phyloP scores from a whole-genome alignment of 2,113 vertebrate genomes.

The Chitala chitala region DNA sequence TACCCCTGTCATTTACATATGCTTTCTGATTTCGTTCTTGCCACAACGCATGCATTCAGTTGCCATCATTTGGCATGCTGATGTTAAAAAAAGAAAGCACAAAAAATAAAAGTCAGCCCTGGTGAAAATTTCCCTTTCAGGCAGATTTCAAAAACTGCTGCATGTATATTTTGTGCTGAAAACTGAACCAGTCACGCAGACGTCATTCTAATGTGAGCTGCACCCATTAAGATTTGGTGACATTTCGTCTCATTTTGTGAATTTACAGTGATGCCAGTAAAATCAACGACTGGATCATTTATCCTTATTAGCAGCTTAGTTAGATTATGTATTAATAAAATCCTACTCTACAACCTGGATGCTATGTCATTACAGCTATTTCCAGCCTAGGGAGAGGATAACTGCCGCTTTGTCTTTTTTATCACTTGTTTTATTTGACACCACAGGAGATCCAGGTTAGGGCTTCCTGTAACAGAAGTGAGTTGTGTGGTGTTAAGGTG shows the following conservation, averaged over 20 bases:
- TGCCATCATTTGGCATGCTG: neutral
- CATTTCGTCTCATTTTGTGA: too few relatives aligned
- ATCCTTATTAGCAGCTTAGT: too few relatives aligned
- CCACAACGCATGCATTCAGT: neutral
- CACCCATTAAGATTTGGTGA: neutral
- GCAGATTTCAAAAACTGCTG: too few relatives aligned
- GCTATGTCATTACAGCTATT: constrained; percentile 38
- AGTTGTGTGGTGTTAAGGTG: too few relatives aligned
- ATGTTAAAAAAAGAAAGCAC: too few relatives aligned
- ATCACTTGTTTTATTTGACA: constrained; percentile 52
- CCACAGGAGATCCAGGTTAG: constrained; percentile 62
- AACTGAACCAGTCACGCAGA: neutral
- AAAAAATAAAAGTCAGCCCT: too few relatives aligned
- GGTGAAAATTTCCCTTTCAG: too few relatives aligned
- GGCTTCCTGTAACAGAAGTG: constrained; percentile 60
- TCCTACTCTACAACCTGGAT: constrained; percentile 31
- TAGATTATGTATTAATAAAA: constrained; percentile 18
- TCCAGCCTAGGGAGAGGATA: neutral
- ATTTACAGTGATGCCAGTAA: too few relatives aligned
- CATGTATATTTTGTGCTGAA: constrained; percentile 6
- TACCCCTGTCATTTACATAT: constrained; percentile 16
- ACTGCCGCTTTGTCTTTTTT: too few relatives aligned
- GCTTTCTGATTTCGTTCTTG: constrained; percentile 3
- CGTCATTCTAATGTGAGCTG: neutral
- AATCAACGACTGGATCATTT: too few relatives aligned